A percentile compares a stretch with the other conserved stretches of the same genome.
These are phyloP conservation scores for Pseudachorutes palmiensis DNA, from an alignment of 1,140 invertebrate genomes.

Conservation along the genomic window DNA sequence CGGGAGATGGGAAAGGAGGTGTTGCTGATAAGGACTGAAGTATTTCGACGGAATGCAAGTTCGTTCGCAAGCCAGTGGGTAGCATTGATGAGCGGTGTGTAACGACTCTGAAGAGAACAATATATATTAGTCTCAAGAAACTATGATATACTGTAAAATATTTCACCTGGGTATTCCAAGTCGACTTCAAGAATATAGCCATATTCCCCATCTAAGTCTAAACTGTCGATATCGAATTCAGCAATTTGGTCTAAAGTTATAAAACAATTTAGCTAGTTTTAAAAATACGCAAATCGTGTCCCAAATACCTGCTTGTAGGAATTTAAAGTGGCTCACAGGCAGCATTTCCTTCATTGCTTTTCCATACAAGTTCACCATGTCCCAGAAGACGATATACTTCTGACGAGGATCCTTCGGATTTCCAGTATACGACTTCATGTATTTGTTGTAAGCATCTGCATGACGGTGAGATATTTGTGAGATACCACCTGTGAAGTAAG, in stretches of 20 bases:
- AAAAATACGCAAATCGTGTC: too few relatives aligned
- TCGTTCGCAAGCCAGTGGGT: conserved; percentile 35
- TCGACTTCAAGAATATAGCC: conserved; percentile 39
- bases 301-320: conserved; percentile 24
- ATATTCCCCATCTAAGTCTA: conserved; percentile 26
- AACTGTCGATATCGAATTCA: conserved; percentile 17
- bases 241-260: neutral
- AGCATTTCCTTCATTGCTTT: conserved; percentile 28
- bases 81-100: conserved; percentile 38
- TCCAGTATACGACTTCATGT: conserved; percentile 23
- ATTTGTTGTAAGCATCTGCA: conserved; percentile 33
- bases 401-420: conserved; percentile 9
- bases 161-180: conserved; percentile 37
- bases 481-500: conserved; percentile 26
- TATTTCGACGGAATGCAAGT: neutral
- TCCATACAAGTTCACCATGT: conserved; percentile 40
- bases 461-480: conserved; percentile 31
- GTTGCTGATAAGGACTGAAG: conserved; percentile 14
- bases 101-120: neutral
- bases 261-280: neutral
- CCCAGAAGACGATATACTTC: conserved; percentile 17
- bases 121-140: neutral
- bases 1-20: neutral
- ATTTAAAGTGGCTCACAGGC: conserved; percentile 34
- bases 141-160: neutral